These are phyloP conservation scores for Enteromius treurensis DNA, from an alignment of 2,797 vertebrate genomes.

Conservation along the genomic window DNA sequence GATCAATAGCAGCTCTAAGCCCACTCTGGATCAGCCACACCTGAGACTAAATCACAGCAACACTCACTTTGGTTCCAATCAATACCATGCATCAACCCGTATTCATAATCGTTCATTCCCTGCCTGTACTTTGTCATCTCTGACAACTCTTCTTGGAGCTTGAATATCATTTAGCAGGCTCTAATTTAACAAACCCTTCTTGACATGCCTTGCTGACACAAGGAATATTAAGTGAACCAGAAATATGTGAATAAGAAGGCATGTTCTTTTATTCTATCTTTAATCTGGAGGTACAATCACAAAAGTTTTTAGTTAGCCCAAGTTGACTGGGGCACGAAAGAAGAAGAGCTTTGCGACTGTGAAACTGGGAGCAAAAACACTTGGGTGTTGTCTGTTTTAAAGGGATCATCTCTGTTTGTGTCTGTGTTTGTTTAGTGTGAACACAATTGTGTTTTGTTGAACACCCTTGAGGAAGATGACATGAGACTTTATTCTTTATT, in stretches of 20 bases:
- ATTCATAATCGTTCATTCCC: slow-evolving; percentile 51
- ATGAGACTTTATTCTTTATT: too few species aligned
- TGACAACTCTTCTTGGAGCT: slow-evolving; percentile 46
- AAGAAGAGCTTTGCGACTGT: slow-evolving; percentile 15
- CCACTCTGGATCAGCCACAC: slow-evolving; percentile 57
- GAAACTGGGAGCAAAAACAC: not conserved
- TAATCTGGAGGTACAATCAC: slow-evolving; percentile 17
- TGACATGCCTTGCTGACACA: slow-evolving; percentile 11
- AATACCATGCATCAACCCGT: slow-evolving; percentile 52
- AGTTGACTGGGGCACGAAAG: slow-evolving; percentile 23
- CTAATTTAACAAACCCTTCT: slow-evolving; percentile 3
- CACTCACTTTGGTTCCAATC: slow-evolving; percentile 46
- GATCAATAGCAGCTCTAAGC: slow-evolving; percentile 58
- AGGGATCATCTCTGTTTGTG: not conserved
- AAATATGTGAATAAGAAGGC: slow-evolving; percentile 32
- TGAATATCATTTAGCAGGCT: slow-evolving; percentile 45
- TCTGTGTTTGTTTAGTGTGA: not conserved
- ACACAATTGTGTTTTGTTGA: not conserved
- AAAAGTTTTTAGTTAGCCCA: slow-evolving; percentile 46
- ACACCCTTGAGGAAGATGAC: too few species aligned
- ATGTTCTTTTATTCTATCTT: slow-evolving; percentile 9
- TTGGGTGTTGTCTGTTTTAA: not conserved
- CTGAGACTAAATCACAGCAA: slow-evolving; percentile 52
- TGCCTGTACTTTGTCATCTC: slow-evolving; percentile 43
- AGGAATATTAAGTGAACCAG: slow-evolving; percentile 38